Conservation (phyloP, 2,113 vertebrate species). For the Grus americana region DNA sequence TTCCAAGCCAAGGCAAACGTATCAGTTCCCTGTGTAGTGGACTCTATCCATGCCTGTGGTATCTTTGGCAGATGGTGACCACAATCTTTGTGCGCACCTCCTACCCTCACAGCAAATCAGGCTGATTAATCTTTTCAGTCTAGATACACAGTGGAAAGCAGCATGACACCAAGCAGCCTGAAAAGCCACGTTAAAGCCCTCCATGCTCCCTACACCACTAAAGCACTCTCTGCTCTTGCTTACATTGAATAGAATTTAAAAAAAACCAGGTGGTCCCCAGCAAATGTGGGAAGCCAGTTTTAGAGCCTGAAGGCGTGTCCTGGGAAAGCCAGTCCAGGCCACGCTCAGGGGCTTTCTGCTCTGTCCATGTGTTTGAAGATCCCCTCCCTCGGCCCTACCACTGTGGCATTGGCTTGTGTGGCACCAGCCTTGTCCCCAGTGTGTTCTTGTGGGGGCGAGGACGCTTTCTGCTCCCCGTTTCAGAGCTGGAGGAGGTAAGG, state of each 20-base stretch:
- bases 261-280: neutral
- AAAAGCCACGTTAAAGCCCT: neutral
- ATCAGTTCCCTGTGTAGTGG: neutral
- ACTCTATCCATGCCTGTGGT: neutral
- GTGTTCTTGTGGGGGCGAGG: accelerated
- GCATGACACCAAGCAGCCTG: neutral
- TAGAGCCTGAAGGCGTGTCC: neutral
- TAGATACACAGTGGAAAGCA: neutral
- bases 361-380: neutral
- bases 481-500: neutral
- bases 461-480: accelerated
- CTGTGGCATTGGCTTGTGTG: accelerated
- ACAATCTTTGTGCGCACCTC: neutral
- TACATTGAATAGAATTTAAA: neutral
- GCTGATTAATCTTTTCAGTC: neutral
- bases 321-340: neutral
- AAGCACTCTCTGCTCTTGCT: neutral
- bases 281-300: neutral
- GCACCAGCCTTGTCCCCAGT: accelerated
- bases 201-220: neutral
- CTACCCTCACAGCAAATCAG: neutral
- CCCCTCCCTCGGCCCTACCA: neutral
- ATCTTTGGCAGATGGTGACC: neutral
- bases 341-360: neutral
- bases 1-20: neutral